These are phyloP conservation scores for Drosophila takahashii DNA, from an alignment of 1,140 invertebrate species.

Conservation along the genomic window DNA sequence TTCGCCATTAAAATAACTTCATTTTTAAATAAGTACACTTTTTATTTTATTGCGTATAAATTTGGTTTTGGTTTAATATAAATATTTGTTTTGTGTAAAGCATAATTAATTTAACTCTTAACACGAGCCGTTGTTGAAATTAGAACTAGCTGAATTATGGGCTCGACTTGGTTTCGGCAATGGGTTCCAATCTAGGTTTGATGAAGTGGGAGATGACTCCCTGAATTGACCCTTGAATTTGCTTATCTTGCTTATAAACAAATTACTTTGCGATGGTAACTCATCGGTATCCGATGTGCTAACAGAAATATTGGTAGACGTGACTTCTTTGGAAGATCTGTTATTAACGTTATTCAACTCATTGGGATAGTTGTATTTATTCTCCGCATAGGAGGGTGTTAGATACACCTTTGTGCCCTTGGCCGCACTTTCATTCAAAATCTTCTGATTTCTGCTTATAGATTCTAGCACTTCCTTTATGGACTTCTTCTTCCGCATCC, in stretches of 20 bases:
- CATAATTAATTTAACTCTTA: constrained; percentile 16
- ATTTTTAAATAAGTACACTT: constrained; percentile 41
- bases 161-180: constrained; percentile 78
- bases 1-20: not conserved
- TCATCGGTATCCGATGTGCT: constrained; percentile 15
- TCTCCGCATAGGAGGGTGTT: constrained; percentile 48
- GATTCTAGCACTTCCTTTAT: constrained; percentile 84
- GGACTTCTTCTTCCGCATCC: constrained; percentile 59
- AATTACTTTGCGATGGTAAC: constrained; percentile 20
- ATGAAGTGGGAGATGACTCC: constrained; percentile 77
- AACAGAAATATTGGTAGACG: constrained; percentile 32
- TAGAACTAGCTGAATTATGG: constrained; percentile 14
- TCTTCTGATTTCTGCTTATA: constrained; percentile 78
- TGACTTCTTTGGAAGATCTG: constrained; percentile 22
- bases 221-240: constrained; percentile 67
- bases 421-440: constrained; percentile 75
- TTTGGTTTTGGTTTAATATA: constrained; percentile 18
- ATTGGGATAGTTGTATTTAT: constrained; percentile 24
- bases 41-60: constrained; percentile 31
- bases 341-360: constrained; percentile 24
- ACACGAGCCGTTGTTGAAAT: constrained; percentile 24
- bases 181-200: constrained; percentile 84
- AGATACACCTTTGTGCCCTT: constrained; percentile 59
- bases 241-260: constrained; percentile 71
- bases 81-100: constrained; percentile 34